phyloP scores from a whole-genome alignment of 2,888 invertebrate species.

The Synanthedon formicaeformis region DNA sequence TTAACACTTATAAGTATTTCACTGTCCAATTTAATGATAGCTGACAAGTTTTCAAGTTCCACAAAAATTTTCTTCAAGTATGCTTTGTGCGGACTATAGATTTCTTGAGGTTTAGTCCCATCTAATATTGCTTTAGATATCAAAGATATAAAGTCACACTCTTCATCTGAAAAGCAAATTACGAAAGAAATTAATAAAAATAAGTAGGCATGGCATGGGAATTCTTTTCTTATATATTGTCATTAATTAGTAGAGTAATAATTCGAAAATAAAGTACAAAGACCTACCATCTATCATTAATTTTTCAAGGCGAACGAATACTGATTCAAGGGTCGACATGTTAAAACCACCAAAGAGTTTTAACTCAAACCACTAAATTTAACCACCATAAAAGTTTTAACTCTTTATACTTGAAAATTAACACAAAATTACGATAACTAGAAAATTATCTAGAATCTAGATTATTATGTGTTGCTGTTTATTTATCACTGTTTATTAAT shows the following conservation, averaged over 20 bases:
- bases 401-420: no score
- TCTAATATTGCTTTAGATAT: conserved; percentile 12
- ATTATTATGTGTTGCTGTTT: no score
- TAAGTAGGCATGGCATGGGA: neutral
- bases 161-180: conserved; percentile 30
- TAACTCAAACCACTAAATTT: no score
- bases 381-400: no score
- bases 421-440: no score
- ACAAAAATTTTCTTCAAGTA: conserved; percentile 53
- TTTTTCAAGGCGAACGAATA: conserved; percentile 29
- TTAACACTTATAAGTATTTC: conserved; percentile 72
- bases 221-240: neutral
- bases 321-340: conserved; percentile 16
- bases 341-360: neutral
- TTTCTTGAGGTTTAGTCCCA: conserved; percentile 5
- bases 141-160: conserved; percentile 23
- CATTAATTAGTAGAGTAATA: neutral
- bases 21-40: conserved; percentile 30
- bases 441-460: no score
- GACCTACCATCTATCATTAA: conserved; percentile 28
- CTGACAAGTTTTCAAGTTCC: conserved; percentile 46
- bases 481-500: no score
- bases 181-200: neutral
- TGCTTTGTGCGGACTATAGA: conserved; percentile 10
- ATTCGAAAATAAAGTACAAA: no score